Base-by-base conservation (phyloP, 2,888 invertebrate species). In the Crepidodera aurea region DNA sequence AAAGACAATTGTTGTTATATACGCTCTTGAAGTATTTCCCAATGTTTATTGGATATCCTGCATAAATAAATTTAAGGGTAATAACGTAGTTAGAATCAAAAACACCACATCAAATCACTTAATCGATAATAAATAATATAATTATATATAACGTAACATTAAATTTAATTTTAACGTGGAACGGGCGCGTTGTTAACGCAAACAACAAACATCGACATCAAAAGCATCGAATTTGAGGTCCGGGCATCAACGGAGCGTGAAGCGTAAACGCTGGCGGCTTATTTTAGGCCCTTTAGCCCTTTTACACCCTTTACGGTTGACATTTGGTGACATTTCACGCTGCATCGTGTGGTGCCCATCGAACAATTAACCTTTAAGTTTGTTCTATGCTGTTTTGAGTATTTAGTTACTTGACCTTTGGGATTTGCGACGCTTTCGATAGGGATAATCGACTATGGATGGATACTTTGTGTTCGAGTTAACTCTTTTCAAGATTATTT, bases 281-380 rank as follows among this genome's bases (percentile, higher is more conserved):
- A 44, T 44, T 44, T 44, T 44, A 27, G 29, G 27, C 27, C 27
- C 40, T 60, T 53, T 51, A 59, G 63, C 63, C 63, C 65, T 65
- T 63, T 63, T 57, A 55, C 51, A 48, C 61, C 65, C 61, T 65
- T 63, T 57, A 55, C 56, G 60, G 60, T 62, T 70, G 68, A 64
- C 67, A 70, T 70, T 68, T 68, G 61, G 61, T 72, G 72, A 72
- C 72, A 69, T 72, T 72, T 69, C 60, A 54, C 57, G 62, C 66
- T 60, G 65, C 65, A 69, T 69, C 67, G 64, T 69, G 70, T 69
- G 70, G 69, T 70, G 69, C 59, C 69, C 69, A 62, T 63, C 62
- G 65, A 63, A 70, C 72, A 69, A 72, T 72, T 72, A 72, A 72
- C 72, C 72, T 72, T 72, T 72, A 46, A 51, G 62, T 64, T 62